phyloP scores from a whole-genome alignment of 2,797 vertebrate genomes.

The Hoplostethus mediterraneus region DNA sequence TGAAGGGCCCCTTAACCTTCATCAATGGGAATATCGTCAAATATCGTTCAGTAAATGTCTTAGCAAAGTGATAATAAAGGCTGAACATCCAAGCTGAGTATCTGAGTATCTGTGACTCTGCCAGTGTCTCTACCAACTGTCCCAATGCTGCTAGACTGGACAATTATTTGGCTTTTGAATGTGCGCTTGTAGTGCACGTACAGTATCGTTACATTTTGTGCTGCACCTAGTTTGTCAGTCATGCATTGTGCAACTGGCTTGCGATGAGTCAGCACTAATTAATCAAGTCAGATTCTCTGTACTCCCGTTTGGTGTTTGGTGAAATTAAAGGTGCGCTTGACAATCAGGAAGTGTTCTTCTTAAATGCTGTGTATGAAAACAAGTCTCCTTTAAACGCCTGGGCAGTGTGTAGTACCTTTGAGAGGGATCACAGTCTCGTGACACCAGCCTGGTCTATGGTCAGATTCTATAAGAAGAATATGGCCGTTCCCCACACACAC shows the following conservation, averaged over 20 bases:
- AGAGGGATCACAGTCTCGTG: not conserved
- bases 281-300: constrained; percentile 14
- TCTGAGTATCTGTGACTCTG: not conserved
- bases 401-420: too few species aligned
- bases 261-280: constrained; percentile 1
- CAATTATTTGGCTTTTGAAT: not conserved
- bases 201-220: too few species aligned
- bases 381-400: too few species aligned
- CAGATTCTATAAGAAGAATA: not conserved
- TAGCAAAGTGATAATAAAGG: constrained; percentile 12
- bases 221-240: too few species aligned
- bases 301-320: not conserved
- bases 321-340: not conserved
- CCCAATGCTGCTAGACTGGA: too few species aligned
- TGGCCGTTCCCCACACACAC: too few species aligned
- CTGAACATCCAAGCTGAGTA: not conserved
- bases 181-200: constrained; percentile 4
- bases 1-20: constrained; percentile 45
- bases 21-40: constrained; percentile 49
- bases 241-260: not conserved
- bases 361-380: too few species aligned
- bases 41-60: constrained; percentile 40
- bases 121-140: too few species aligned
- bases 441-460: not conserved
- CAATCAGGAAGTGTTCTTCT: too few species aligned